phyloP scores from a whole-genome alignment of 2,113 vertebrate species.

The Hippopotamus amphibius region DNA sequence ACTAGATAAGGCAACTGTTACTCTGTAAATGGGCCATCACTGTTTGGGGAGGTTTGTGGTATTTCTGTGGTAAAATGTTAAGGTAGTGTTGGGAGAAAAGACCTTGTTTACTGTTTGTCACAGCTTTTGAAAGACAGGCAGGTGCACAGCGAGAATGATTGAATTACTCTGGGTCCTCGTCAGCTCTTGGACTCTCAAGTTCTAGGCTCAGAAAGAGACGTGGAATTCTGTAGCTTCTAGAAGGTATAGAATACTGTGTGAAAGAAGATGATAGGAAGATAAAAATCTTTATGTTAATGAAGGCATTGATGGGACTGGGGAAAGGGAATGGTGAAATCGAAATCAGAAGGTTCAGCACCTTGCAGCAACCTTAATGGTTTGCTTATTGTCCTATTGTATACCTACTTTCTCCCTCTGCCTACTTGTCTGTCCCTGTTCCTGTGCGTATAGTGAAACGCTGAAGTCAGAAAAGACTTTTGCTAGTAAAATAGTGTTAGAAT shows the following conservation, averaged over 20 bases:
- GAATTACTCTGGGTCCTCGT: background rate
- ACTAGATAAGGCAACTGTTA: background rate
- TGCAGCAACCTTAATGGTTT: background rate
- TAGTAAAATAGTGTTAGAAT: constrained; percentile 31
- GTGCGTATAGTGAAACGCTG: background rate
- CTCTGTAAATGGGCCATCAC: background rate
- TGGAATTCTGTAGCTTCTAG: background rate
- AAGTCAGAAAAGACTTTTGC: background rate
- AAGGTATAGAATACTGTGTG: background rate
- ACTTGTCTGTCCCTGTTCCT: background rate
- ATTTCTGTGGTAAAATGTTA: background rate
- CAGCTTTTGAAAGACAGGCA: background rate
- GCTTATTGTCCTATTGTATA: background rate
- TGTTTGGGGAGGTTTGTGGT: background rate
- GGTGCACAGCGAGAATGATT: background rate
- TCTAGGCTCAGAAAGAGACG: background rate
- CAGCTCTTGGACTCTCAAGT: background rate
- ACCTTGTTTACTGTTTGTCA: background rate
- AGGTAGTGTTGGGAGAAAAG: background rate
- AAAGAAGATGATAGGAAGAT: constrained; percentile 31
- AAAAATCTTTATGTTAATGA: background rate
- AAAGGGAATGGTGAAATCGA: background rate
- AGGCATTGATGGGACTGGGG: background rate
- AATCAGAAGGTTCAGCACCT: background rate
- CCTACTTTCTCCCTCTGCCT: background rate